Evolutionary conservation across 2,797 vertebrate species (phyloP).

Genomic region (Allobates femoralis): DNA sequence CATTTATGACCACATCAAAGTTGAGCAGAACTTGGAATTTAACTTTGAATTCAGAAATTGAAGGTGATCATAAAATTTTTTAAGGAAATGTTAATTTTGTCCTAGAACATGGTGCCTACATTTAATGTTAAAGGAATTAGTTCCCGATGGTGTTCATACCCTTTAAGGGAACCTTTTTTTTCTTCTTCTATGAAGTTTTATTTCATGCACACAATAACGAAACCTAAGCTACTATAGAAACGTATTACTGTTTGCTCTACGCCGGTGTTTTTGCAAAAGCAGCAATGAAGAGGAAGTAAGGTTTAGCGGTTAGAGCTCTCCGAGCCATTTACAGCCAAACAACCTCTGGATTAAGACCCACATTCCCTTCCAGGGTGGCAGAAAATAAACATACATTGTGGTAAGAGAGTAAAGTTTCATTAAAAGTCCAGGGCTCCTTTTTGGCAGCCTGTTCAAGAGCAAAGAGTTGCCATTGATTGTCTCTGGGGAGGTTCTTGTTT

Average conservation of each 20-base stretch:
- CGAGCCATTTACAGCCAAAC: neutral
- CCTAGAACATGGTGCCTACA: too few relatives aligned
- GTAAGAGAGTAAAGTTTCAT: neutral
- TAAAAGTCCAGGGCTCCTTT: neutral
- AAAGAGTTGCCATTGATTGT: neutral
- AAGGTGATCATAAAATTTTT: too few relatives aligned
- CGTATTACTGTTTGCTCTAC: conserved; percentile 38
- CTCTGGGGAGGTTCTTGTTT: neutral
- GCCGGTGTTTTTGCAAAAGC: conserved; percentile 35
- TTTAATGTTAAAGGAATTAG: too few relatives aligned
- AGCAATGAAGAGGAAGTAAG: conserved; percentile 39
- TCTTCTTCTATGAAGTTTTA: neutral
- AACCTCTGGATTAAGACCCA: neutral
- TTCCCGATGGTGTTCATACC: neutral
- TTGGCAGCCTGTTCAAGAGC: neutral
- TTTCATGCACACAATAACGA: neutral
- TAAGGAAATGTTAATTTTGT: too few relatives aligned
- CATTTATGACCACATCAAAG: too few relatives aligned
- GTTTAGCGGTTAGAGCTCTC: conserved; percentile 43
- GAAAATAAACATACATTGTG: neutral
- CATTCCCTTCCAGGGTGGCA: neutral
- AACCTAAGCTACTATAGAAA: neutral
- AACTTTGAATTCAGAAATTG: too few relatives aligned
- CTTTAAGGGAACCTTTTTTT: neutral
- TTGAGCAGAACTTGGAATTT: too few relatives aligned